These are phyloP conservation scores for Parauchenoglanis ngamensis DNA, from an alignment of 2,797 vertebrate species.

Conservation along the genomic window DNA sequence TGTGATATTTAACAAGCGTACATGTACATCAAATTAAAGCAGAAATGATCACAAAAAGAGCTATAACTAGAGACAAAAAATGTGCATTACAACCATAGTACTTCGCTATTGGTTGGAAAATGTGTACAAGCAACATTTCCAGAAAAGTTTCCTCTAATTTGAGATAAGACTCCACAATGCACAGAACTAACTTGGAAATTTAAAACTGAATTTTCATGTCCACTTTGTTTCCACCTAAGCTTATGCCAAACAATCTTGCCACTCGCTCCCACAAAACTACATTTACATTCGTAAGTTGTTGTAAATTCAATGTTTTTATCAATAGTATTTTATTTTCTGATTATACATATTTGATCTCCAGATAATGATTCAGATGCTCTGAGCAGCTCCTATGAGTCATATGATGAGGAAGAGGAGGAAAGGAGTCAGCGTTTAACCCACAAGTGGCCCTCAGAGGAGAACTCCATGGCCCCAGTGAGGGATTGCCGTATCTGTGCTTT, in stretches of 20 bases:
- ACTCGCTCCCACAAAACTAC: neutral
- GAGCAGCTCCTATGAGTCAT: constrained; percentile 98
- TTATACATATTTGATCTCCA: constrained; percentile 57
- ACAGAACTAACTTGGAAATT: neutral
- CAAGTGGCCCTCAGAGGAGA: constrained; percentile 89
- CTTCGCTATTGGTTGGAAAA: neutral
- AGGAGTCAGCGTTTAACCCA: constrained; percentile 82
- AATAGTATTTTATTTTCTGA: neutral
- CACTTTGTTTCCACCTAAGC: neutral
- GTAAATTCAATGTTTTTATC: neutral
- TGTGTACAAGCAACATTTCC: neutral
- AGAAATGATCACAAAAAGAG: too few species aligned
- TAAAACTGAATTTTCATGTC: neutral
- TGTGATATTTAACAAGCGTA: neutral
- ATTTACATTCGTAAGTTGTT: neutral
- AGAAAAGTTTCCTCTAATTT: neutral
- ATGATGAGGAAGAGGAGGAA: constrained; percentile 96
- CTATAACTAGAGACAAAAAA: too few species aligned
- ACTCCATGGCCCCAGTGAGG: constrained; percentile 83
- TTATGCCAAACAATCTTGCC: neutral
- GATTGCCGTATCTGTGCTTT: constrained; percentile 96
- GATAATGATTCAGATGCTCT: constrained; percentile 96
- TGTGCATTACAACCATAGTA: neutral
- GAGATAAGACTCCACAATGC: neutral
- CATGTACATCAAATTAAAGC: too few species aligned